These are phyloP conservation scores for Perithous albicinctus DNA, from an alignment of 2,888 invertebrate species.

Conservation along the genomic window DNA sequence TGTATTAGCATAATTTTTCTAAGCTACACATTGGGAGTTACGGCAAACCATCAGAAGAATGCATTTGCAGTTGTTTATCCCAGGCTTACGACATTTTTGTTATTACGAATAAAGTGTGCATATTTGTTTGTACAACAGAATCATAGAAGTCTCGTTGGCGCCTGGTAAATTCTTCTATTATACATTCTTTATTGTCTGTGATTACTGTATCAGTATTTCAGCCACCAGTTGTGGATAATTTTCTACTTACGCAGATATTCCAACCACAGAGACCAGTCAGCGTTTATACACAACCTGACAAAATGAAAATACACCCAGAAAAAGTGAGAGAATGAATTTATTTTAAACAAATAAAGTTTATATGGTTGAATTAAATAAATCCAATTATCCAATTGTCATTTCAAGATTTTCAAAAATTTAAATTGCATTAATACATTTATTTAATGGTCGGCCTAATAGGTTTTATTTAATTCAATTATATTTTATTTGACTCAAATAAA, in stretches of 20 bases:
- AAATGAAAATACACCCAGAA: background rate
- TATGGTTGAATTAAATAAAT: too few species aligned
- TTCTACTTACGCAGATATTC: slow-evolving; percentile 4
- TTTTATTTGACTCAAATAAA: too few species aligned
- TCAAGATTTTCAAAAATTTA: too few species aligned
- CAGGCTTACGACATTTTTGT: background rate
- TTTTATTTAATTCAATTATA: too few species aligned
- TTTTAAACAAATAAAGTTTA: too few species aligned
- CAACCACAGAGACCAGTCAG: background rate
- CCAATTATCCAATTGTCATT: too few species aligned
- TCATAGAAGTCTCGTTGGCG: slow-evolving; percentile 28
- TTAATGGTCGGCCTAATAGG: too few species aligned
- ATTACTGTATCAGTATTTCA: slow-evolving; percentile 34
- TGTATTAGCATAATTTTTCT: background rate
- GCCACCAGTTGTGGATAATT: slow-evolving; percentile 20
- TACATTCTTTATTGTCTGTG: slow-evolving; percentile 38
- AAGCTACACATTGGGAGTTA: background rate
- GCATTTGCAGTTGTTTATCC: background rate
- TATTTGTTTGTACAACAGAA: background rate
- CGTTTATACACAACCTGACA: background rate
- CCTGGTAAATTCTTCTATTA: slow-evolving; percentile 51
- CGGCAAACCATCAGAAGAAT: background rate
- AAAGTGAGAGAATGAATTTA: too few species aligned
- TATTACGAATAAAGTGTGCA: background rate
- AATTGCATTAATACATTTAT: too few species aligned